A percentile compares a stretch with the other conserved stretches of the same genome.
phyloP scores from a whole-genome alignment of 2,888 invertebrate species.

The Aporophyla nigra region DNA sequence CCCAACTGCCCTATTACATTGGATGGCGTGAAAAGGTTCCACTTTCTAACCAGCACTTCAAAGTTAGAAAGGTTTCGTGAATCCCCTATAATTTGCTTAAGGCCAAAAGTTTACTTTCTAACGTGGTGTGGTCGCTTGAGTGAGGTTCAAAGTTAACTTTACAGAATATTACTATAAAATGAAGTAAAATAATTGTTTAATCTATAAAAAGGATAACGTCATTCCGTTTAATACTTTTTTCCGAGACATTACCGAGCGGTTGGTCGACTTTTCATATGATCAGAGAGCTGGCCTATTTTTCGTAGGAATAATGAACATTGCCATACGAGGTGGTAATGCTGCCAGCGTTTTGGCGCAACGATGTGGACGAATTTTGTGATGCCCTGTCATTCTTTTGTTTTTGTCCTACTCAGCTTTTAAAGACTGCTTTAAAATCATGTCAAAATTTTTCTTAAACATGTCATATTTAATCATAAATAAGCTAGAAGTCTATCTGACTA shows the following conservation, averaged over 20 bases:
- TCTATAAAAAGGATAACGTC: background rate
- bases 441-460: background rate
- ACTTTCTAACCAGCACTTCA: background rate
- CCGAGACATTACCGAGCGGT: too few species aligned
- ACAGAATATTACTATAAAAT: background rate
- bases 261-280: too few species aligned
- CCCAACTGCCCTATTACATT: background rate
- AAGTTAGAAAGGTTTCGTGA: background rate
- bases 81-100: background rate
- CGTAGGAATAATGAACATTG: too few species aligned
- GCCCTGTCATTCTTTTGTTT: too few species aligned
- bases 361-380: too few species aligned
- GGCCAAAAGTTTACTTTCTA: background rate
- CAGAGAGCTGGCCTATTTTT: too few species aligned
- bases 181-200: background rate
- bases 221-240: background rate
- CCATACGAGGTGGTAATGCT: too few species aligned
- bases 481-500: background rate
- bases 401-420: too few species aligned
- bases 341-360: too few species aligned
- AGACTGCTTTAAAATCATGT: too few species aligned
- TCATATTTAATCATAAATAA: background rate
- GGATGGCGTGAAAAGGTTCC: background rate
- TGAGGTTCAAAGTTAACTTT: background rate
- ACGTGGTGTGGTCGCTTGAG: too few species aligned